Evolutionary conservation across 2,888 invertebrate genomes (phyloP).

Genomic region (Drosophila recens): DNA sequence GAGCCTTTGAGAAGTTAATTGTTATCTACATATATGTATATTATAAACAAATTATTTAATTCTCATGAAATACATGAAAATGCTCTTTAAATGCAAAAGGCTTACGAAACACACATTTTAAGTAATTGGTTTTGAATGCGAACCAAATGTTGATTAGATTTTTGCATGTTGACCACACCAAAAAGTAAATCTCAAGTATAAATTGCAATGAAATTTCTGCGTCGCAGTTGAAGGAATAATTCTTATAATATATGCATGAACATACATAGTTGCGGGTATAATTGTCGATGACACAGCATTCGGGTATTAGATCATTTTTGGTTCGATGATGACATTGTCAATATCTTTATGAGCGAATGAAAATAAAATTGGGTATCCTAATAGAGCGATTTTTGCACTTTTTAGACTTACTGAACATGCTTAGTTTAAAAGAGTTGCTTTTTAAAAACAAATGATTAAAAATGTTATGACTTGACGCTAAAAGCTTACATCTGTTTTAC

Average conservation of each 20-base stretch:
- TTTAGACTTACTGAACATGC: background rate
- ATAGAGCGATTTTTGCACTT: background rate
- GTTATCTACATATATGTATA: slow-evolving; percentile 47
- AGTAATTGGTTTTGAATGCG: slow-evolving; percentile 16
- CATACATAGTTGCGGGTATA: slow-evolving; percentile 58
- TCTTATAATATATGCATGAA: slow-evolving; percentile 38
- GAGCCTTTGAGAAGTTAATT: slow-evolving; percentile 42
- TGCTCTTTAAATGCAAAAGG: slow-evolving; percentile 47
- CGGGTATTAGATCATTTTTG: slow-evolving; percentile 70
- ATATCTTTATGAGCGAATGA: slow-evolving; percentile 18
- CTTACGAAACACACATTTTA: slow-evolving; percentile 55
- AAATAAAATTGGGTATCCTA: slow-evolving; percentile 13
- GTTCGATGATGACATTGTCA: slow-evolving; percentile 58
- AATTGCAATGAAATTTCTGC: slow-evolving; percentile 66
- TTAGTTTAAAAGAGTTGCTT: background rate
- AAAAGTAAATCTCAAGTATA: slow-evolving; percentile 69
- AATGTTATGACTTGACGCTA: slow-evolving; percentile 3
- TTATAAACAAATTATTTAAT: slow-evolving; percentile 55
- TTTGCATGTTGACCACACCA: slow-evolving; percentile 58
- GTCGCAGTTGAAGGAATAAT: slow-evolving; percentile 63
- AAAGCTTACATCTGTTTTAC: slow-evolving; percentile 15
- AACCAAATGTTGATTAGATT: slow-evolving; percentile 60
- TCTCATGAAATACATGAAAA: slow-evolving; percentile 35
- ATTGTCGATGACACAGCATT: slow-evolving; percentile 70
- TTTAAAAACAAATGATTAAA: background rate